Evolutionary conservation across 2,113 vertebrate species (phyloP).

Genomic region (Coregonus clupeaformis): DNA sequence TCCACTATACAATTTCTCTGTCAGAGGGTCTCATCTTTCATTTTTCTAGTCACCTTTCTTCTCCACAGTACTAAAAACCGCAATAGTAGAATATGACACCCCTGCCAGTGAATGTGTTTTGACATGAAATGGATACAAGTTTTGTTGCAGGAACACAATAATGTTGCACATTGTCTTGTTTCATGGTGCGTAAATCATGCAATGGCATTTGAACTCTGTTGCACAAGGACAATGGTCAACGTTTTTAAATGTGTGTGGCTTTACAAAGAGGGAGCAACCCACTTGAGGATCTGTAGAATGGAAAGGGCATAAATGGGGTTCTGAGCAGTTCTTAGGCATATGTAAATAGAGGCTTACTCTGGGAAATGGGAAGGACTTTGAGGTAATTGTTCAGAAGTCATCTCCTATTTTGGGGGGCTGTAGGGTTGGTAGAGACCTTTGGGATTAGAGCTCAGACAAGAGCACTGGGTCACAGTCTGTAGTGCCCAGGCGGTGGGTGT

Average conservation of each 20-base stretch:
- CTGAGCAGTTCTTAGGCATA: constrained; percentile 46
- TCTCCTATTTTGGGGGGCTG: constrained; percentile 30
- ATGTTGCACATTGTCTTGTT: constrained; percentile 4
- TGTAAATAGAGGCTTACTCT: constrained; percentile 67
- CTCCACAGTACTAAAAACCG: background rate
- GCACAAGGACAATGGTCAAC: background rate
- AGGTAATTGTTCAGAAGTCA: constrained; percentile 64
- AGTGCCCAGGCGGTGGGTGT: constrained; percentile 45
- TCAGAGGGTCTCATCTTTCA: constrained; percentile 58
- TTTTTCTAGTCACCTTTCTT: constrained; percentile 43
- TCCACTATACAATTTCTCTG: constrained; percentile 61
- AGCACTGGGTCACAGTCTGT: constrained; percentile 40
- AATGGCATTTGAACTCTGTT: background rate
- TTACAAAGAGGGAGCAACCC: constrained; percentile 19
- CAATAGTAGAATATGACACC: constrained; percentile 10
- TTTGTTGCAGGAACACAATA: constrained; percentile 16
- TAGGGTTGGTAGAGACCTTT: constrained; percentile 36
- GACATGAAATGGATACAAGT: too few relatives aligned
- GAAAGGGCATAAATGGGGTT: constrained; percentile 13
- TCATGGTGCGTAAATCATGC: background rate
- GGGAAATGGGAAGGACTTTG: constrained; percentile 50
- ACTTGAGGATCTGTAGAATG: constrained; percentile 12
- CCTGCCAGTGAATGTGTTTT: background rate
- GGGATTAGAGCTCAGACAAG: constrained; percentile 48
- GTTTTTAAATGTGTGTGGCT: background rate